Percentiles rank a stretch among this genome's conserved stretches.
Evolutionary conservation across 2,888 invertebrate species (phyloP).

Genomic region (Drosophila rellima): DNA sequence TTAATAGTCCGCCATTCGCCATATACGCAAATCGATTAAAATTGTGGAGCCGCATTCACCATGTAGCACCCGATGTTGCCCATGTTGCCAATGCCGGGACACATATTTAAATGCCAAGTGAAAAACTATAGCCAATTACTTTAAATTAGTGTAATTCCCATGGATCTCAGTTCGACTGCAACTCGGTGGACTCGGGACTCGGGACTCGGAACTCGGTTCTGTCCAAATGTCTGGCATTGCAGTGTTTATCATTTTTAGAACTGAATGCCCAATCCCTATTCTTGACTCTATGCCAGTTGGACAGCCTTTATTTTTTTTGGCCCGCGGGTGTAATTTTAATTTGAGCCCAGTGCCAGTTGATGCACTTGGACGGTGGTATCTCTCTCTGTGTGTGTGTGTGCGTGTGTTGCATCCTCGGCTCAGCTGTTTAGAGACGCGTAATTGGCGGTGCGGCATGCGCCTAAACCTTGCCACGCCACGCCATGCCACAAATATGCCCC

Average conservation of each 20-base stretch:
- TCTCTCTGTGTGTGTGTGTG: background rate
- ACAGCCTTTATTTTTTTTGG: conserved; percentile 36
- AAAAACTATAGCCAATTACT: conserved; percentile 84
- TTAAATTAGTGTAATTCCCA: conserved; percentile 86
- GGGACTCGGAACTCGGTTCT: background rate
- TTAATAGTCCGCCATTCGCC: conserved; percentile 77
- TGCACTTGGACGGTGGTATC: background rate
- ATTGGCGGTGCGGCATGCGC: conserved; percentile 70
- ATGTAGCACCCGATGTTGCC: conserved; percentile 43
- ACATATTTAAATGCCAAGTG: conserved; percentile 84
- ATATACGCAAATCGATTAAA: conserved; percentile 86
- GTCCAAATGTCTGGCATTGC: conserved; percentile 37
- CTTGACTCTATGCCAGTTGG: conserved; percentile 27
- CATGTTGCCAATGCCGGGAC: conserved; percentile 43
- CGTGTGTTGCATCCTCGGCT: conserved; percentile 26
- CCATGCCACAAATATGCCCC: conserved; percentile 39
- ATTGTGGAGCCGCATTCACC: conserved; percentile 66
- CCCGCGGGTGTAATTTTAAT: conserved; percentile 84
- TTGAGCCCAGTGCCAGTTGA: conserved; percentile 58
- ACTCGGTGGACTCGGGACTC: background rate
- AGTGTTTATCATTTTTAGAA: conserved; percentile 62
- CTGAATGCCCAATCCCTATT: conserved; percentile 18
- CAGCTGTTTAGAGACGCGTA: conserved; percentile 76
- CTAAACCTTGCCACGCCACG: conserved; percentile 51
- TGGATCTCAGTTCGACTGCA: conserved; percentile 52